Percentiles rank a stretch among this genome's conserved stretches.
Conservation (phyloP, 2,888 invertebrate species). For the Caenorhabditis wallacei region DNA sequence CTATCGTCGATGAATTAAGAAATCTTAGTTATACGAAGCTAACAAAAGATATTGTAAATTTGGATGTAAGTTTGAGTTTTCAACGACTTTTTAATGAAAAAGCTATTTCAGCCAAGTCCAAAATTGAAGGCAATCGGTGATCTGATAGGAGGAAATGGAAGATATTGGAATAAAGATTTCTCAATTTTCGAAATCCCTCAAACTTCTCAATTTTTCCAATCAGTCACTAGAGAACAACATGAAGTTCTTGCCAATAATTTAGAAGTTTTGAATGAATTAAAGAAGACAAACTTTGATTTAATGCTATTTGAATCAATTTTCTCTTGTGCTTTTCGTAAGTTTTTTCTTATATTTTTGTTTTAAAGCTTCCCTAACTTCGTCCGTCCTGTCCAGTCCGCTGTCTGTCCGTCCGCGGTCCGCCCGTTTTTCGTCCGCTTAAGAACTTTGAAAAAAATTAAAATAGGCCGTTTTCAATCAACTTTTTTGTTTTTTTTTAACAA, state of each 20-base stretch:
- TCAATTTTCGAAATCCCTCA: slow-evolving; percentile 27
- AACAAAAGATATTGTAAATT: slow-evolving; percentile 35
- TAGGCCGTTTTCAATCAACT: too few species aligned
- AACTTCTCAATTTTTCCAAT: slow-evolving; percentile 25
- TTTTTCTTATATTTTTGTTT: too few species aligned
- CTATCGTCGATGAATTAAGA: slow-evolving; percentile 29
- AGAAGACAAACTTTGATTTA: slow-evolving; percentile 29
- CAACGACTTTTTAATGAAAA: not conserved
- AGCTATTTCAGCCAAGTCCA: slow-evolving; percentile 40
- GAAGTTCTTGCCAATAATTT: slow-evolving; percentile 16
- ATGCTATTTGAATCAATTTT: slow-evolving; percentile 29
- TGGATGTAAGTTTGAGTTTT: slow-evolving; percentile 12
- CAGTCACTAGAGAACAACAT: slow-evolving; percentile 21
- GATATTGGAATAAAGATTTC: slow-evolving; percentile 36
- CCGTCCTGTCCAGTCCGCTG: too few species aligned
- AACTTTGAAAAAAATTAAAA: too few species aligned
- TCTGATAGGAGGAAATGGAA: slow-evolving; percentile 23
- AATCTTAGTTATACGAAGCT: slow-evolving; percentile 26
- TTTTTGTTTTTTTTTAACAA: too few species aligned
- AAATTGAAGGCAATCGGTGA: slow-evolving; percentile 35
- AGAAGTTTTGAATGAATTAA: slow-evolving; percentile 3
- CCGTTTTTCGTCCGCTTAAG: too few species aligned
- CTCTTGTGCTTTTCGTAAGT: slow-evolving; percentile 29
- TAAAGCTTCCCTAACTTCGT: too few species aligned
- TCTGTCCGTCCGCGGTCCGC: too few species aligned